Evolutionary conservation across 1,140 invertebrate species (phyloP), one percentile per base, ranked within the genome.

Genomic region (Sminthurinus signatus): DNA sequence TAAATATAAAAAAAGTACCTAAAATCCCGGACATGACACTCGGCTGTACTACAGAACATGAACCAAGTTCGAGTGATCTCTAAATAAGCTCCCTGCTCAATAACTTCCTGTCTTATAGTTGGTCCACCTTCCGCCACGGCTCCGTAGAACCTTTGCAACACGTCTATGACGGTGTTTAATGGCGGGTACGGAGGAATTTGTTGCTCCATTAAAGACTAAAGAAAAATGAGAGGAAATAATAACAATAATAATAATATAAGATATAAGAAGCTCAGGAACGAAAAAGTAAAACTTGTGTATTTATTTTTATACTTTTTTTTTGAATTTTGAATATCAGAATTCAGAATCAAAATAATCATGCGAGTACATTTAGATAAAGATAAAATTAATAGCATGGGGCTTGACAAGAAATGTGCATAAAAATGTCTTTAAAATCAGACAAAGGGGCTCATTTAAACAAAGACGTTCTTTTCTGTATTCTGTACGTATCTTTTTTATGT

Each of bases 1-100:
- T n/a, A n/a, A n/a, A n/a, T n/a, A n/a, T n/a, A n/a, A n/a, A n/a
- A n/a, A n/a, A n/a, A n/a, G n/a, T n/a, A n/a, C n/a, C n/a, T n/a
- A n/a, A 65, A 25, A 39, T 55, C 25, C 43, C 42, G 32, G 28
- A 66, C 52, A 36, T 27, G 55, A 15, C 14, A 8, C 15, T 56
- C 59, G 2, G 59, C 64, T 48, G 59, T 61, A 23, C 57, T 21
- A 42, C 64, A 66, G 39, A 55, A 66, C 5, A 51, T 21, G 19
- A 14, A 23, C 64, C 64, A 66, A 8, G 60, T 32, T 21, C 23
- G 14, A 19, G 51, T 17, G 15, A 66, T 61, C 17, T 31, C 31
- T 39, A 56, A 14, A 25, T 66, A 66, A 17, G 25, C 59, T 10
- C 32, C 39, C 25, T 39, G 0, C 5, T 66, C 51, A 29, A 66